These are phyloP conservation scores for Lichenostomus cassidix DNA, from an alignment of 2,113 vertebrate species.

Conservation along the genomic window DNA sequence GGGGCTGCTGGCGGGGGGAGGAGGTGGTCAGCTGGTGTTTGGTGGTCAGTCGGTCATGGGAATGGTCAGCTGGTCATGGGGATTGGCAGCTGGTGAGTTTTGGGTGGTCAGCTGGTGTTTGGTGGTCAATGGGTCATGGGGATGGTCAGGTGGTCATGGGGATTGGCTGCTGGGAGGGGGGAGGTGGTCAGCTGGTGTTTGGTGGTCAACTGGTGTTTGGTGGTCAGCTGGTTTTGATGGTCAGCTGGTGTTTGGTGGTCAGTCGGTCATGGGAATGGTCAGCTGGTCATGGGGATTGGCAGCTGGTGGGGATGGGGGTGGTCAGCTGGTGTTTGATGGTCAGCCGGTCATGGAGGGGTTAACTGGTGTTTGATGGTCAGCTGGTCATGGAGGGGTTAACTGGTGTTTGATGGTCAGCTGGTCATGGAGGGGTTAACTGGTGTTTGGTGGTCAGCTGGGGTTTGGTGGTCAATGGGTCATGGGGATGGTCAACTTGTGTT, in stretches of 20 bases:
- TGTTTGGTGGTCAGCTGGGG: not conserved
- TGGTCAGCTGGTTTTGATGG: not conserved
- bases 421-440: not conserved
- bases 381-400: not conserved
- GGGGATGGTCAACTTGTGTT: not conserved
- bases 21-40: not conserved
- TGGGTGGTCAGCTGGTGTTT: not conserved
- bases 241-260: not conserved
- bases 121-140: no score
- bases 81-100: no score
- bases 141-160: not conserved
- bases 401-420: no score
- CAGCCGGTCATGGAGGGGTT: not conserved
- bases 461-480: no score
- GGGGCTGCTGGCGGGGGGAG: not conserved
- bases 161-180: no score
- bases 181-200: not conserved
- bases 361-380: not conserved
- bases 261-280: no score
- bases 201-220: no score
- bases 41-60: not conserved
- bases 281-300: no score
- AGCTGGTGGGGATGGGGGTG: no score
- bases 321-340: not conserved
- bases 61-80: not conserved